phyloP scores from a whole-genome alignment of 2,888 invertebrate species.

The Tribolium freemani region DNA sequence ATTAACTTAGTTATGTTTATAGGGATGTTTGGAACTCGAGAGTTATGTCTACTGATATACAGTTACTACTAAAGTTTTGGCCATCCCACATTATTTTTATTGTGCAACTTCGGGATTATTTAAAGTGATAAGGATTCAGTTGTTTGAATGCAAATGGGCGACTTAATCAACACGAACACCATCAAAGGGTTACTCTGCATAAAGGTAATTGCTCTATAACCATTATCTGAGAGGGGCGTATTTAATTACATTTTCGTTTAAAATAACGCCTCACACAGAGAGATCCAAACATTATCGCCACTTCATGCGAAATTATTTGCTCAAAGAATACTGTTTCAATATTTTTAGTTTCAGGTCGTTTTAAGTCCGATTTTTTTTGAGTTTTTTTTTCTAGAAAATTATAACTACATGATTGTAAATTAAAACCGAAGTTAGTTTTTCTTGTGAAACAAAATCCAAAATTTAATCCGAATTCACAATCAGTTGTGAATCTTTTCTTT shows the following conservation, averaged over 20 bases:
- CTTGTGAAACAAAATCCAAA: no score
- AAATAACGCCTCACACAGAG: constrained; percentile 45
- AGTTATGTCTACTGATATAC: constrained; percentile 60
- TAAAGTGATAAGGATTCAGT: constrained; percentile 40
- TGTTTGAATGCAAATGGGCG: constrained; percentile 1
- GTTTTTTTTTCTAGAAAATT: no score
- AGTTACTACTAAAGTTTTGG: constrained; percentile 57
- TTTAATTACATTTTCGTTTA: constrained; percentile 56
- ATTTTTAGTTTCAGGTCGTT: no score
- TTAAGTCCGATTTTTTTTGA: no score
- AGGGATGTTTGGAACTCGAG: constrained; percentile 62
- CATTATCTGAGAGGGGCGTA: constrained; percentile 53
- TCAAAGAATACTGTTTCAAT: no score
- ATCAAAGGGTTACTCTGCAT: constrained; percentile 56
- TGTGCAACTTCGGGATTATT: constrained; percentile 49
- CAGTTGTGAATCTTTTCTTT: neutral
- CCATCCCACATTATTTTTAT: constrained; percentile 56
- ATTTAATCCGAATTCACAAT: no score
- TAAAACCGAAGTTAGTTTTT: no score
- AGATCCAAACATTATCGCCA: neutral
- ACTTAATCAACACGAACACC: constrained; percentile 50
- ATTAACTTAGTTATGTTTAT: constrained; percentile 65
- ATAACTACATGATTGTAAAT: no score
- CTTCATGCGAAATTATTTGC: no score
- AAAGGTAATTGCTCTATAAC: constrained; percentile 57